phyloP scores from a whole-genome alignment of 2,797 vertebrate species.

The Gallinago stenura region DNA sequence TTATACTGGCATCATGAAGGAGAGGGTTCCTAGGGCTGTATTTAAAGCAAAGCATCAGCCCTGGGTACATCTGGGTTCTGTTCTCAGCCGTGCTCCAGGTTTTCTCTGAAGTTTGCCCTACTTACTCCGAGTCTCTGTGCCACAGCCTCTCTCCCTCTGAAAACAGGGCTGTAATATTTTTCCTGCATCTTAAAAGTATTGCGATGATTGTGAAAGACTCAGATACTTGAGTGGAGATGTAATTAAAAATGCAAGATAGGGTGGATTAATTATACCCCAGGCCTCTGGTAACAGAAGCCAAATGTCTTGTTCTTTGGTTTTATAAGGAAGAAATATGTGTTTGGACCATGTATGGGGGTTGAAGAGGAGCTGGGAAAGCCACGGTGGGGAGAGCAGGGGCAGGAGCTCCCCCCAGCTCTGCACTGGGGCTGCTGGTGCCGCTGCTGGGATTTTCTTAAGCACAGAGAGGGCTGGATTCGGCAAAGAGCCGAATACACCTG shows the following conservation, averaged over 20 bases:
- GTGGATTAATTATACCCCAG: constrained; percentile 34
- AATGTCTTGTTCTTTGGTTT: neutral
- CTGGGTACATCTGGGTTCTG: constrained; percentile 53
- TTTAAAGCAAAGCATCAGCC: constrained; percentile 38
- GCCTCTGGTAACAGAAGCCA: constrained; percentile 20
- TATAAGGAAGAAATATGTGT: constrained; percentile 40
- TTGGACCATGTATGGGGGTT: neutral
- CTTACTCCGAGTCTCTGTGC: neutral
- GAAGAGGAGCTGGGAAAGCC: neutral
- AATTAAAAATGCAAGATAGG: constrained; percentile 46
- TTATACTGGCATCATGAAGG: constrained; percentile 60
- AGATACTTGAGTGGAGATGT: neutral
- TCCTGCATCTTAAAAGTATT: neutral
- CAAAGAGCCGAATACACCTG: neutral
- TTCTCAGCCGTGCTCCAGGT: neutral
- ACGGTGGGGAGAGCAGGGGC: rapidly evolving
- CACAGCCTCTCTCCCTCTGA: neutral
- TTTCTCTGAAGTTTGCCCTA: constrained; percentile 38
- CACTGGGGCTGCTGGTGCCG: rapidly evolving
- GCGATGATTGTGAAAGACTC: constrained; percentile 27
- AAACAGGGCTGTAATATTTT: constrained; percentile 15
- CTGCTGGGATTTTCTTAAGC: neutral
- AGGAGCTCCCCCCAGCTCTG: neutral
- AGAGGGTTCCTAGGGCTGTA: constrained; percentile 22
- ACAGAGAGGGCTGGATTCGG: neutral